These are phyloP conservation scores for Zapornia atra DNA, from an alignment of 2,113 vertebrate genomes.

Conservation along the genomic window DNA sequence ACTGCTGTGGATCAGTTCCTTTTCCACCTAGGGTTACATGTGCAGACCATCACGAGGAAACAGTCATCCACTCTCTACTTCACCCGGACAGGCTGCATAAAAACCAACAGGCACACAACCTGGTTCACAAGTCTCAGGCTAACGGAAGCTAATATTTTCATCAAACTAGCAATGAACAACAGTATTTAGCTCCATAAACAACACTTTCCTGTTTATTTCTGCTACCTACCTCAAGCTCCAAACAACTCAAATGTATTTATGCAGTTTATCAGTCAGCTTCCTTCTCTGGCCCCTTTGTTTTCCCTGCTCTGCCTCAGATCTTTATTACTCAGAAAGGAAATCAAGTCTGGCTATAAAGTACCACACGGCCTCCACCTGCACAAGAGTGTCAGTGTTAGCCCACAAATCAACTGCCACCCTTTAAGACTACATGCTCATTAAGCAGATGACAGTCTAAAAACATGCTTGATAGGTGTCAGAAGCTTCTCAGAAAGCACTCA, in stretches of 20 bases:
- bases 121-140: neutral
- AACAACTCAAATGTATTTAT: neutral
- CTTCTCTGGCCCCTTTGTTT: neutral
- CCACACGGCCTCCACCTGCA: neutral
- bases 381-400: neutral
- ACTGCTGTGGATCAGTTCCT: neutral
- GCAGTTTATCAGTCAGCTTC: neutral
- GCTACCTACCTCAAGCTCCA: neutral
- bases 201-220: neutral
- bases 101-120: neutral
- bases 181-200: neutral
- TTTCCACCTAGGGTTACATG: neutral
- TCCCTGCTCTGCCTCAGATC: neutral
- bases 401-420: neutral
- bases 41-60: neutral
- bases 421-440: neutral
- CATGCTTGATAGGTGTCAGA: fast-evolving
- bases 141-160: neutral
- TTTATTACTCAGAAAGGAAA: neutral
- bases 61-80: neutral
- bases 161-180: neutral
- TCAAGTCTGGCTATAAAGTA: neutral
- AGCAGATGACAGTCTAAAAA: neutral
- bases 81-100: neutral
- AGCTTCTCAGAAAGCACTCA: neutral